A percentile compares a stretch with the other conserved stretches of the same genome.
Evolutionary conservation across 2,888 invertebrate genomes (phyloP).

Genomic region (Macrophya alboannulata): DNA sequence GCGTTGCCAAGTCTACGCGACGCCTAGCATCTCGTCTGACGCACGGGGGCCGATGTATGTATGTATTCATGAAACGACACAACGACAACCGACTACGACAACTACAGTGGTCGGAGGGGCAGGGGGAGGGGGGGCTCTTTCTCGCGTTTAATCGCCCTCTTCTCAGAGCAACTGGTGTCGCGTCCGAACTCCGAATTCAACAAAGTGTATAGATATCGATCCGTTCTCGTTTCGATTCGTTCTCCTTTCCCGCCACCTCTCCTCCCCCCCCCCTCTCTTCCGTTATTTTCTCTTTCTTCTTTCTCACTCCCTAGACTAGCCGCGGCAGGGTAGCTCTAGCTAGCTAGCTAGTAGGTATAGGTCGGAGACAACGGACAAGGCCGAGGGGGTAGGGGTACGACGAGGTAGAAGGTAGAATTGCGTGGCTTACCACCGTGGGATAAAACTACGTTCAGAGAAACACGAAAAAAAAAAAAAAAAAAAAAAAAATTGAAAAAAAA

Average conservation of each 20-base stretch:
- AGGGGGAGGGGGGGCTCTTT: background rate
- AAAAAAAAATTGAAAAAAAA: conserved; percentile 11
- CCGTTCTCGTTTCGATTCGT: conserved; percentile 49
- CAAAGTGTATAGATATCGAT: conserved; percentile 47
- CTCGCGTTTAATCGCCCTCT: conserved; percentile 33
- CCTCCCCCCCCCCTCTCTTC: background rate
- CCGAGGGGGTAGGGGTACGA: background rate
- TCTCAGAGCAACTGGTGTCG: conserved; percentile 48
- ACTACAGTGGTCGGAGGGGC: background rate
- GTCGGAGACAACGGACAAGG: background rate
- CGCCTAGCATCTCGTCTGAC: conserved; percentile 52
- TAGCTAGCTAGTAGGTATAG: conserved; percentile 15
- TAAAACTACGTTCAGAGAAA: background rate
- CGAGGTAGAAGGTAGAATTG: conserved; percentile 3
- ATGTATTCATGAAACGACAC: background rate
- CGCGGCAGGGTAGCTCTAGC: conserved; percentile 7
- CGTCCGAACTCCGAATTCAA: conserved; percentile 43
- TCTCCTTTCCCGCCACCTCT: background rate
- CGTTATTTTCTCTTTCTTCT: conserved; percentile 23
- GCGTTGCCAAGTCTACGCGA: conserved; percentile 43
- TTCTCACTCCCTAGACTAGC: background rate
- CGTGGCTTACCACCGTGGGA: conserved; percentile 53
- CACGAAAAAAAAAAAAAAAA: background rate
- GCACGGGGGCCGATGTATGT: background rate
- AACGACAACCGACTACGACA: conserved; percentile 1